Evolutionary conservation across 2,113 vertebrate species (phyloP), one percentile per base, ranked within the genome.

Genomic region (Colius striatus): DNA sequence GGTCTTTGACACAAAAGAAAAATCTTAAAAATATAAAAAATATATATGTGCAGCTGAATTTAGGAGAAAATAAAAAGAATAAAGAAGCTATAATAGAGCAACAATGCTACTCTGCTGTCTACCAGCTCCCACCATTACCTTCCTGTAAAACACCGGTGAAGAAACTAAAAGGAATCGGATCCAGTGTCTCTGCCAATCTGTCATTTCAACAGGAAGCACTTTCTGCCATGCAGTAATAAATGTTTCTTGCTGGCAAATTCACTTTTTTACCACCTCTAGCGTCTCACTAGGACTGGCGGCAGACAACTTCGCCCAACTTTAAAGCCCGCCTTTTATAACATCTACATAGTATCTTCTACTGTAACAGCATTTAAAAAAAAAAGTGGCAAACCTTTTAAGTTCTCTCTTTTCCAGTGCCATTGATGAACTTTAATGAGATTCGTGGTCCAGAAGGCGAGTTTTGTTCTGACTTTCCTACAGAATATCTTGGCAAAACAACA

Each of bases 11-110:
- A 89, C 23, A 87, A 92, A 96, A 94, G 72, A 94, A 81, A 93
- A 89, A 23, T 67, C 83, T 95, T 95, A 92, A 92, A 96, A 97
- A 97, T 85, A 90, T 7, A 92, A 96, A 97, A 97, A 84, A 90
- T 7, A 63, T 41, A 27, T 80, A 92, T 38, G 21, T 94, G 82
- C 41, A 93, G 88, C 62, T 74, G 77, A 50, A 43, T 75, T 94
- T 57, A 74, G 60, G 36, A 77, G 53, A 4, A 10, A 38, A 84
- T 67, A 97, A 75, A 47, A 89, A 67, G 58, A 74, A 84, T n/a
- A 80, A 80, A 93, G 88, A 83, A 86, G 63, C 9, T 54, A 27
- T 74, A 55, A 77, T 38, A 77, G 18, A 71, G n/a, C 32, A 71
- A 60, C 63, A 77, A 55, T 0, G 0, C 61, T 76, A 51, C 67